phyloP scores from a whole-genome alignment of 1,140 invertebrate species.

The Agraylea sexmaculata region DNA sequence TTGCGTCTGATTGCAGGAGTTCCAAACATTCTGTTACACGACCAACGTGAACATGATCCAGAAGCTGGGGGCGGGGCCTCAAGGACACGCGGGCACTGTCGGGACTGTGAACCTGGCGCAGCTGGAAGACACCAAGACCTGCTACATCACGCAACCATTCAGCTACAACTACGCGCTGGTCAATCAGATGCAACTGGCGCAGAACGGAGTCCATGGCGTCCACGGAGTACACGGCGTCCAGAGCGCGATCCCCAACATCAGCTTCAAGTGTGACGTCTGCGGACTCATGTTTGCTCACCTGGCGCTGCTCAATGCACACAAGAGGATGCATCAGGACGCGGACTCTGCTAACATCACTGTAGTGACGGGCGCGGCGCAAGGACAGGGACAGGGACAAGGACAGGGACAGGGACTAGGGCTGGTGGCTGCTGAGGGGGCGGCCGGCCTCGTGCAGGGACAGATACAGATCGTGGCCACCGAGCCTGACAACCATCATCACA shows the following conservation, averaged over 20 bases:
- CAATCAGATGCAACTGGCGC: constrained; percentile 50
- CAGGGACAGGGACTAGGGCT: constrained; percentile 26
- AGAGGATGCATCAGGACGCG: constrained; percentile 56
- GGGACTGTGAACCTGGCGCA: constrained; percentile 48
- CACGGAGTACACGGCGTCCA: constrained; percentile 27
- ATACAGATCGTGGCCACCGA: constrained; percentile 51
- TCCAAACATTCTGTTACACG: constrained; percentile 54
- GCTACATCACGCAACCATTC: constrained; percentile 58
- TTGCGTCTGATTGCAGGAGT: constrained; percentile 34
- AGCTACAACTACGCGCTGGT: constrained; percentile 55
- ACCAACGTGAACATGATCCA: constrained; percentile 55
- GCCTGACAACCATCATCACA: constrained; percentile 25
- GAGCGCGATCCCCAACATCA: constrained; percentile 64
- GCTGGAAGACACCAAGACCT: constrained; percentile 52
- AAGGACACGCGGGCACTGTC: constrained; percentile 41
- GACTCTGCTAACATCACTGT: constrained; percentile 28
- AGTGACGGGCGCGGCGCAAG: constrained; percentile 28
- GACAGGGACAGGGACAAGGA: constrained; percentile 31
- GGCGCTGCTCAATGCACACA: constrained; percentile 66
- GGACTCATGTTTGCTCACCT: constrained; percentile 70
- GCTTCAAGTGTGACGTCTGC: constrained; percentile 77
- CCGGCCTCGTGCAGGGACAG: constrained; percentile 30
- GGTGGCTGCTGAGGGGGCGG: constrained; percentile 23
- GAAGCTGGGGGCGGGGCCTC: constrained; percentile 40
- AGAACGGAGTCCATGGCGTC: constrained; percentile 27